Conservation (phyloP, 2,888 invertebrate genomes). For the Epinotia brunnichana region DNA sequence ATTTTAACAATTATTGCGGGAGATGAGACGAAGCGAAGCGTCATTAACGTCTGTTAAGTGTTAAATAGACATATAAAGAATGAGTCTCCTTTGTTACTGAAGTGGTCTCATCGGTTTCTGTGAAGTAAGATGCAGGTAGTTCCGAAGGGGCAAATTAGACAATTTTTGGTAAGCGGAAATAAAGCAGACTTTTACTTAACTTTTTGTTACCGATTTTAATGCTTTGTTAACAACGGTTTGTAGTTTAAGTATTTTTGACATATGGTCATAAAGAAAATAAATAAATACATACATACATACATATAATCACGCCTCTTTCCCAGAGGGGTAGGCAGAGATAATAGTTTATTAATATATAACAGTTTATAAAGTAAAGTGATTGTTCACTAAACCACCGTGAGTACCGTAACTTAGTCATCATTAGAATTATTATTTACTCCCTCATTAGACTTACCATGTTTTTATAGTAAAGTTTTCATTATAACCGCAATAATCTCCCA, state of each 20-base stretch:
- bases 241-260: no score
- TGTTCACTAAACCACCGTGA: not conserved
- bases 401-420: constrained; percentile 11
- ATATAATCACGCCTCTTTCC: no score
- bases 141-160: constrained; percentile 31
- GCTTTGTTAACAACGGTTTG: constrained; percentile 4
- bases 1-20: constrained; percentile 28
- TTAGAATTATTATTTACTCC: constrained; percentile 27
- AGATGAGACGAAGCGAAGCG: constrained; percentile 26
- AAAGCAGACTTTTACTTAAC: constrained; percentile 14
- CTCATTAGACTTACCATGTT: constrained; percentile 19
- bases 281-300: no score
- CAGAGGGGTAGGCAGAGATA: no score
- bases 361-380: not conserved
- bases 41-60: constrained; percentile 32
- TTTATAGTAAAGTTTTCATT: constrained; percentile 38
- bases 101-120: constrained; percentile 18
- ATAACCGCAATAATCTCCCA: constrained; percentile 40
- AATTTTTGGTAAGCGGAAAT: constrained; percentile 29
- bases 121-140: constrained; percentile 32
- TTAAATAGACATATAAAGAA: constrained; percentile 40
- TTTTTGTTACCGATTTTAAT: not conserved
- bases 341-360: not conserved
- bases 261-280: no score
- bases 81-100: constrained; percentile 32